A percentile compares a stretch with the other conserved stretches of the same genome.
Conservation (phyloP, 2,113 vertebrate genomes). For the Oryzias woworae region DNA sequence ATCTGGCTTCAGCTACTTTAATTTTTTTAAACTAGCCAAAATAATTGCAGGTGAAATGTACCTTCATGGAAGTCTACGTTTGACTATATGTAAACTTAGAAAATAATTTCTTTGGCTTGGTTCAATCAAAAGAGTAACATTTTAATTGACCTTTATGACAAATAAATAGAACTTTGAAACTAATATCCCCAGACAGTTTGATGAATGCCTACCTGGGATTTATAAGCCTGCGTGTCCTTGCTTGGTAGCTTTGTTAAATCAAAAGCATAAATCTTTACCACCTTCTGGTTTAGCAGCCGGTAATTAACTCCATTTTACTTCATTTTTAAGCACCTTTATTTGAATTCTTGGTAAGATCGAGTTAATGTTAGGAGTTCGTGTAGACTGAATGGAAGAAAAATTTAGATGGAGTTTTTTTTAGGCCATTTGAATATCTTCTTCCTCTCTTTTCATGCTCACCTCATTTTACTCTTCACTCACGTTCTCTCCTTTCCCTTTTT, state of each 20-base stretch:
- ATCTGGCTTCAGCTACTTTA: too few relatives aligned
- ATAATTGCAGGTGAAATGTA: too few relatives aligned
- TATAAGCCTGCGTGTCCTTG: constrained; percentile 12
- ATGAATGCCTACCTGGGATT: constrained; percentile 15
- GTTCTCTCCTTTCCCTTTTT: not conserved
- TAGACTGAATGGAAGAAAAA: constrained; percentile 28
- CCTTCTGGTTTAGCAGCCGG: constrained; percentile 24
- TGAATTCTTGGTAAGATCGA: constrained; percentile 33
- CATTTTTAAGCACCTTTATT: constrained; percentile 11
- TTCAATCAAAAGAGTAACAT: constrained; percentile 19
- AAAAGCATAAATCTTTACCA: constrained; percentile 35
- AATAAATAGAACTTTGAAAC: too few relatives aligned
- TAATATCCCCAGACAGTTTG: too few relatives aligned
- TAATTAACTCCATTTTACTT: constrained; percentile 48
- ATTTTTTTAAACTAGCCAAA: too few relatives aligned
- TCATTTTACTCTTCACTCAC: constrained; percentile 13
- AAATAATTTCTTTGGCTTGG: not conserved
- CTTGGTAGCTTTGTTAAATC: constrained; percentile 17
- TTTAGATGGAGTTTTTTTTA: constrained; percentile 16
- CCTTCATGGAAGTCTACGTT: not conserved
- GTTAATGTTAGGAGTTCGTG: constrained; percentile 28
- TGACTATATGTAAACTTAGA: constrained; percentile 4
- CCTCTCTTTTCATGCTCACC: constrained; percentile 9
- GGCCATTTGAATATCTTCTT: not conserved
- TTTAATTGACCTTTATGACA: constrained; percentile 9